Evolutionary conservation across 2,888 invertebrate genomes (phyloP), one percentile per base, ranked within the genome.

Genomic region (Mythimna ferrago): DNA sequence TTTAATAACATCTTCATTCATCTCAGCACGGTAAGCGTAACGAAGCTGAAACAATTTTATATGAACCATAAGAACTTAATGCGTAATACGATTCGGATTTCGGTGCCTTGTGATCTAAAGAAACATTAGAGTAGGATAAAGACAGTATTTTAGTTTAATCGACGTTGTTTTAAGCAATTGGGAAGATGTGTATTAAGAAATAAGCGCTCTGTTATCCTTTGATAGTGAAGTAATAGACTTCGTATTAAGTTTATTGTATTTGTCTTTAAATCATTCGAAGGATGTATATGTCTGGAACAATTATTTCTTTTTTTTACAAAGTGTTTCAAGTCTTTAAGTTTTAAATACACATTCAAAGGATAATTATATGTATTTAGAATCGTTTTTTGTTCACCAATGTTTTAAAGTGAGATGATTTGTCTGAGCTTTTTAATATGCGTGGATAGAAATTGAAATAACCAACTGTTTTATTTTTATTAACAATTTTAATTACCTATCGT

Each of bases 1-100:
- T 93, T 92, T 92, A 92, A 93, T 93, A 90, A 91, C 86, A 81
- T 87, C 89, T 92, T 91, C 87, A 93, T 90, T 93, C 90, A 90
- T 87, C 81, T 75, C 82, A 72, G 81, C 79, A 26, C 60, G 73
- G 88, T 83, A 84, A 83, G 89, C 86, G 89, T 92, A 91, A 92
- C 89, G 89, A 91, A 87, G 89, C 86, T 87, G 84, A 91, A 89
- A 92, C 89, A 87, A 80, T 90, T 93, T 93, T 89, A 93, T 91
- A 87, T 89, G 85, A 78, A 83, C 85, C 90, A 88, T 92, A 92
- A 92, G 92, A 81, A 60, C 38, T 92, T 91, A 91, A 93, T 90
- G 89, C 88, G 87, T 90, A 91, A 91, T 92, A 89, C 88, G 89
- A 92, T 91, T 93, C 86, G 87, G 88, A 89, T 90, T 91, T 93